Percentiles rank a stretch among this genome's conserved stretches.
Evolutionary conservation across 2,113 vertebrate genomes (phyloP).

Genomic region (Phylloscopus trochilus): DNA sequence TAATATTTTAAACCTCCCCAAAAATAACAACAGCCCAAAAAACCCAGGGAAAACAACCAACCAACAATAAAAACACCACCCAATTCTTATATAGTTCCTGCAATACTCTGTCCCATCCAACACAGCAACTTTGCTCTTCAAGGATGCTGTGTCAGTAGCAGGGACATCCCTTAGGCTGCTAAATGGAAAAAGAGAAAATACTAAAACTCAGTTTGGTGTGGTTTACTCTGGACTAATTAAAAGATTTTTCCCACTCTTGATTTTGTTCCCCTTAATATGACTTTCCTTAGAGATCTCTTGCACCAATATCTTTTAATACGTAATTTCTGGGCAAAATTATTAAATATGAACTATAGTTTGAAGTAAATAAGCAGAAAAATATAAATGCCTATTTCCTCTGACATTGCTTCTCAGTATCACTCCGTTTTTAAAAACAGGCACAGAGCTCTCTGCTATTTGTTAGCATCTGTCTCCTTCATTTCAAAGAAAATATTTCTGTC

Average conservation of each 20-base stretch:
- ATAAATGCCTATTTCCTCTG: neutral
- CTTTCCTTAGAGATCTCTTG: neutral
- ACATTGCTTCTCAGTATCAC: neutral
- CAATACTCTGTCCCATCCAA: fast-evolving
- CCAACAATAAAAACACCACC: fast-evolving
- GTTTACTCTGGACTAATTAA: neutral
- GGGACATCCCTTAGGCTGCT: neutral
- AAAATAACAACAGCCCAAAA: neutral
- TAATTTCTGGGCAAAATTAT: neutral
- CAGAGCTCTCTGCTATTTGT: neutral
- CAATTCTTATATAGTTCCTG: neutral
- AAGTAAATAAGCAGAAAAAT: neutral
- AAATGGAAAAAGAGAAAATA: neutral
- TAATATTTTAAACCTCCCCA: neutral
- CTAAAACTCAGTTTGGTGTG: neutral
- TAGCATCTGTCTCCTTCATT: neutral
- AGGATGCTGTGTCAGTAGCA: neutral
- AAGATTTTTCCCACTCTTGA: neutral
- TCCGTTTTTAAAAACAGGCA: neutral
- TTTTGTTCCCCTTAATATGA: neutral
- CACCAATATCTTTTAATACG: neutral
- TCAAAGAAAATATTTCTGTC: conserved; percentile 24
- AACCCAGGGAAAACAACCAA: neutral
- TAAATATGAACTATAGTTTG: neutral
- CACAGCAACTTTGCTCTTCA: neutral